Percentiles rank a stretch among this genome's conserved stretches.
phyloP scores from a whole-genome alignment of 2,797 vertebrate genomes.

The Spinibarbus caldwelli region DNA sequence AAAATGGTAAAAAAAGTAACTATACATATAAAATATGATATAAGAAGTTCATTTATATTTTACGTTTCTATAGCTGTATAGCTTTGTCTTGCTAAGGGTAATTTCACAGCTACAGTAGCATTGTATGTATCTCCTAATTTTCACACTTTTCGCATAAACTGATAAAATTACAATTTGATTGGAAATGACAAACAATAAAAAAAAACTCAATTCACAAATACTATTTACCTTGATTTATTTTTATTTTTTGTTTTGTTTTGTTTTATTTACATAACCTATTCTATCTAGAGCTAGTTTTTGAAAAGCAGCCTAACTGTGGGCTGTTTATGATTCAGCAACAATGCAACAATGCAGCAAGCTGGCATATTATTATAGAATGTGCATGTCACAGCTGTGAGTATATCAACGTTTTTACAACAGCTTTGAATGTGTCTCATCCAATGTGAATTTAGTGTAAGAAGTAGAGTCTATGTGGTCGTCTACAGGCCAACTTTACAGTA shows the following conservation, averaged over 20 bases:
- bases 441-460: not conserved
- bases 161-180: not conserved
- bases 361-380: no score
- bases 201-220: not conserved
- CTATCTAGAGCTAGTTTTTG: not conserved
- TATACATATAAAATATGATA: no score
- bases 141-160: not conserved
- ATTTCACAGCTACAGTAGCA: no score
- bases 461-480: constrained; percentile 1
- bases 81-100: no score
- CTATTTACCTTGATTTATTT: not conserved
- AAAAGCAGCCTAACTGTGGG: not conserved
- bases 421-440: not conserved
- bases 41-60: not conserved
- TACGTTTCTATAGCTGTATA: not conserved
- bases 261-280: not conserved
- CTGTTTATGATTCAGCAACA: no score
- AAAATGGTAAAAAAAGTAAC: no score
- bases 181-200: not conserved
- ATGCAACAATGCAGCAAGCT: no score
- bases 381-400: not conserved
- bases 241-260: no score
- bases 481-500: not conserved
- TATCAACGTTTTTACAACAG: not conserved
- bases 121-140: not conserved